Base-by-base conservation (phyloP, 2,888 invertebrate species). In the Agrenia bidenticulata region DNA sequence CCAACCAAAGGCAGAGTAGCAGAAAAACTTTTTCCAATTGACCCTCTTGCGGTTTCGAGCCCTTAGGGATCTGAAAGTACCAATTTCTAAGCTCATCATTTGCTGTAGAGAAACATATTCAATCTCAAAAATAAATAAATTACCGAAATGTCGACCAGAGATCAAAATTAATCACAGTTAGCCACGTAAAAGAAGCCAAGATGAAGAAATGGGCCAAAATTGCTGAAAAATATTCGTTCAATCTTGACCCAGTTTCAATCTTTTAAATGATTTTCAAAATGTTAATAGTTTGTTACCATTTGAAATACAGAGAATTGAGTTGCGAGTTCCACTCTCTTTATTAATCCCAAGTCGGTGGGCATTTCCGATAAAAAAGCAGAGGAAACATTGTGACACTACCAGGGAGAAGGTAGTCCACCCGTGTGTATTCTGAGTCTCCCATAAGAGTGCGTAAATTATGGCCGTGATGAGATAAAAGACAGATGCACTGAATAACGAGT, bases 341-440 rank as follows among this genome's bases (percentile, higher is more conserved):
- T 55, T 2, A 11, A 55, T n/a, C 2, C 55, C 55, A n/a, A 55
- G 9, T 5, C 26, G 15, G n/a, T 55, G 55, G 4, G 55, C 32
- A 27, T 55, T 55, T 27, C 55, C 55, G 26, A 27, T 27, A 11
- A 55, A 55, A 15, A 55, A 27, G 26, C 51, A 51, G 5, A 24
- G 4, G 45, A 45, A 45, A n/a, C 5, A 45, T 45, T 19, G 15
- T 17, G 45, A 15, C 4, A 15, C 5, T 4, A 45, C 45, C 4
- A 45, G 45, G 45, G 45, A 45, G 15, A 45, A 45, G 4, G n/a
- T 27, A 17, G 55, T 17, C 55, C 55, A 55, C 2, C 55, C 55
- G n/a, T 55, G 19, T 27, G 55, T 26, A 55, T 55, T 55, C 27
- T 55, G 55, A n/a, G 24, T 24, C 2, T 55, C 55, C 55, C 55